These are phyloP conservation scores for Syndactyla subalaris DNA, from an alignment of 2,797 vertebrate species.

Conservation along the genomic window DNA sequence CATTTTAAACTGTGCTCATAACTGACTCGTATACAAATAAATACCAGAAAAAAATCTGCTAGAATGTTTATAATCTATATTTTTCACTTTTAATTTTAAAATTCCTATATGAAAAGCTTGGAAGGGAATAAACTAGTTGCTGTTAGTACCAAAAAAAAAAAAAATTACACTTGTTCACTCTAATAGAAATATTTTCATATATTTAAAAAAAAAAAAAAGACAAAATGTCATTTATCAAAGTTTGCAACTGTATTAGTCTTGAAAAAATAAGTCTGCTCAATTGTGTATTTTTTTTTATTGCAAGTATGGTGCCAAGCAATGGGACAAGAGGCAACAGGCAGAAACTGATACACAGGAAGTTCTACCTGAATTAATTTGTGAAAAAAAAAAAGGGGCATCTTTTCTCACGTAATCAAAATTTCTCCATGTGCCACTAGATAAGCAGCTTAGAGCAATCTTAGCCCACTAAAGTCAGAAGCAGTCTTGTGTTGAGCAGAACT, in stretches of 20 bases:
- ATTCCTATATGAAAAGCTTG: background rate
- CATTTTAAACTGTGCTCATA: background rate
- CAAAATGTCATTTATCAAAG: background rate
- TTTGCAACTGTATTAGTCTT: background rate
- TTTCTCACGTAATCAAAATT: background rate
- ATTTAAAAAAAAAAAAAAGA: background rate
- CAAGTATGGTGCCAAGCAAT: background rate
- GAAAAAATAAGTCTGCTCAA: background rate
- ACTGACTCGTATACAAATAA: background rate
- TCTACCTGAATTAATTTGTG: background rate
- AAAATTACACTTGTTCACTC: background rate
- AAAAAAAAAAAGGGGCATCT: background rate
- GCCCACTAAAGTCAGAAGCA: background rate
- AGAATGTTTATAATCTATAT: background rate
- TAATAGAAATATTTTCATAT: background rate
- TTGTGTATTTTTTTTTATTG: background rate
- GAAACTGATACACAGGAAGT: background rate
- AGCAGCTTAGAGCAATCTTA: background rate
- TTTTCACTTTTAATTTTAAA: background rate
- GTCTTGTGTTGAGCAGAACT: background rate
- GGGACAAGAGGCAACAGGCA: background rate
- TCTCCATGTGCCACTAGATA: background rate
- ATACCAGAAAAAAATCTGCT: background rate
- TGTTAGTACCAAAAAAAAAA: background rate
- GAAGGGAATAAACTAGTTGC: background rate